Evolutionary conservation across 2,888 invertebrate species (phyloP), one percentile per base, ranked within the genome.

Genomic region (Drosophila borealis): DNA sequence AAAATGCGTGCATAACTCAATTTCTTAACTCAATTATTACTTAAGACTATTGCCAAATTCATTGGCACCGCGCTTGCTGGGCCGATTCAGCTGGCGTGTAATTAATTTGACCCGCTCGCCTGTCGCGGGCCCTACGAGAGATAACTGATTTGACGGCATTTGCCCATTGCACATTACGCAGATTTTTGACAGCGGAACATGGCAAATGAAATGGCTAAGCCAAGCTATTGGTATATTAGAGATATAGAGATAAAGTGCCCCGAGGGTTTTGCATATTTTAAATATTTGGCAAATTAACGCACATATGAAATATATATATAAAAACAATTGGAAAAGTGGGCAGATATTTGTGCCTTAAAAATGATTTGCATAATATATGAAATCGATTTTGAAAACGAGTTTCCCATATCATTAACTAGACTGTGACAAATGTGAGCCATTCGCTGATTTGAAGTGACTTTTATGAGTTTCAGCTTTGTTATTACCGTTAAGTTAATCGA

Each of bases 381-480:
- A 74, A 73, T 61, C 46, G 42, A 48, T 34, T 53, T 69, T 46
- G 45, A 57, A 72, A 73, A 53, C 60, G 70, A 70, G 74, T 70
- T 70, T 74, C 50, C 73, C 74, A 70, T 65, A 50, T 61, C 19
- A 44, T 50, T 74, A 74, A 74, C 46, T 46, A 49, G 51, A 46
- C 50, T 48, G 48, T 70, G 74, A 70, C 70, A 64, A 64, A 73
- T 72, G 39, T 10, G 36, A 17, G 6, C 13, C 39, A 46, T 53
- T 57, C 21, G 37, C 10, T 45, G 33, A 65, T 62, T 55, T 11
- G 13, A 46, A 34, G 19, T 29, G 63, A 42, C 41, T 46, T 42
- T 63, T 63, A 37, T 61, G 44, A 14, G 42, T 46, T 34, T n/a
- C n/a, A n/a, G n/a, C 36, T 36, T 14, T 9, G 13, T 13, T 13